Base-by-base conservation (phyloP, 2,797 vertebrate genomes). In the Pelodytes ibericus region DNA sequence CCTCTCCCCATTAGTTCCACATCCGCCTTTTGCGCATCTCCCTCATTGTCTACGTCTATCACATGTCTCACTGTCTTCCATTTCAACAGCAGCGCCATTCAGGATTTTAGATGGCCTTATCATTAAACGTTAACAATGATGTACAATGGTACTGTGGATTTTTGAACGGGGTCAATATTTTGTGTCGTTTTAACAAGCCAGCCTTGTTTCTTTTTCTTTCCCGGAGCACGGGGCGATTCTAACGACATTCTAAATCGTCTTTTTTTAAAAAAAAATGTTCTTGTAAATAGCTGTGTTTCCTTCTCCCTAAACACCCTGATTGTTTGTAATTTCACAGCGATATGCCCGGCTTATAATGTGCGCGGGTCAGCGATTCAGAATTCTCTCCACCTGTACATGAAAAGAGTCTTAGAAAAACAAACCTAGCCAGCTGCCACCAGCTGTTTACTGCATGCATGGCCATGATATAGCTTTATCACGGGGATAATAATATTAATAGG, bases 131-230 rank as follows among this genome's bases (percentile, higher is more conserved):
- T 36, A 5, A 1, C 33, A 5, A 5, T 5, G 13, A 44, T 53
- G 59, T 72, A 24, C 57, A 60, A 57, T n/a, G 56, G 13, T 27
- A 29, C 51, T 9, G 27, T 59, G 51, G 33, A 73, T 57, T 24
- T 16, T 16, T 36, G 33, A 68, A 67, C 56, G 51, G 27, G 56
- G 64, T 49, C 64, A 68, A 31, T 59, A 53, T 15, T 5, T 13
- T 5, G n/a, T 68, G 26, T 68, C 41, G 39, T 31, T 68, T n/a
- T 67, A 58, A 66, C 51, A 59, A 13, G 27, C 36, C n/a, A 15
- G 25, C 25, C 16, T 6, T 36, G 10, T 36, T 57, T 22, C 29
- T 65, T 33, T 68, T n/a, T 25, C 53, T 5, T 13, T 13, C 5
- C 30, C 20, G 57, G 31, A 58, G 5, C 33, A 36, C 5, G 33